These are phyloP conservation scores for Amitus sp. DNA, from an alignment of 2,888 invertebrate genomes.

Conservation along the genomic window DNA sequence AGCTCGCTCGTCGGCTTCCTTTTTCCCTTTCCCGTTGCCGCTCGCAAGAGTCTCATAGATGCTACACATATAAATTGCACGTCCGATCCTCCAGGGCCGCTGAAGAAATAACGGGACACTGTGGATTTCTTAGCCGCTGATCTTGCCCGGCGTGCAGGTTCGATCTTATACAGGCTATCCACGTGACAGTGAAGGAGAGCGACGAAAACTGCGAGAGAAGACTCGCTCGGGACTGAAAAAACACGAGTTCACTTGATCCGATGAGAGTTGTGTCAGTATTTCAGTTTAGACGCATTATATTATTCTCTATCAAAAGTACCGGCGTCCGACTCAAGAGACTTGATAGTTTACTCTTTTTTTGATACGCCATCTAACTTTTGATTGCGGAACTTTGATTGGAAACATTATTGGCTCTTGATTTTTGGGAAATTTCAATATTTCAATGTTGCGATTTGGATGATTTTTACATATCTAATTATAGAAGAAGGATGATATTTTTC, in stretches of 20 bases:
- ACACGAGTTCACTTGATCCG: conserved; percentile 50
- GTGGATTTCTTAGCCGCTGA: conserved; percentile 45
- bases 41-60: conserved; percentile 47
- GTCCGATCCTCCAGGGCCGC: conserved; percentile 57
- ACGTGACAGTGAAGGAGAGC: conserved; percentile 49
- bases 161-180: conserved; percentile 35
- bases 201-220: conserved; percentile 21
- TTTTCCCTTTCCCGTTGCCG: conserved; percentile 28
- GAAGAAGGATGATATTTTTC: no score
- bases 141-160: conserved; percentile 43
- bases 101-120: conserved; percentile 58
- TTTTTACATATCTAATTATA: no score
- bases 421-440: no score
- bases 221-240: conserved; percentile 13
- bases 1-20: conserved; percentile 14
- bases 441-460: no score
- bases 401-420: no score
- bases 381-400: no score
- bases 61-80: conserved; percentile 62
- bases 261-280: conserved; percentile 60
- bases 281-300: conserved; percentile 57
- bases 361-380: no score
- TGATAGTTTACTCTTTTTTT: no score
- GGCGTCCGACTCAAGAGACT: no score
- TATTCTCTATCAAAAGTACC: conserved; percentile 57